Percentiles rank a stretch among this genome's conserved stretches.
Evolutionary conservation across 2,113 vertebrate genomes (phyloP).

Genomic region (Galemys pyrenaicus): DNA sequence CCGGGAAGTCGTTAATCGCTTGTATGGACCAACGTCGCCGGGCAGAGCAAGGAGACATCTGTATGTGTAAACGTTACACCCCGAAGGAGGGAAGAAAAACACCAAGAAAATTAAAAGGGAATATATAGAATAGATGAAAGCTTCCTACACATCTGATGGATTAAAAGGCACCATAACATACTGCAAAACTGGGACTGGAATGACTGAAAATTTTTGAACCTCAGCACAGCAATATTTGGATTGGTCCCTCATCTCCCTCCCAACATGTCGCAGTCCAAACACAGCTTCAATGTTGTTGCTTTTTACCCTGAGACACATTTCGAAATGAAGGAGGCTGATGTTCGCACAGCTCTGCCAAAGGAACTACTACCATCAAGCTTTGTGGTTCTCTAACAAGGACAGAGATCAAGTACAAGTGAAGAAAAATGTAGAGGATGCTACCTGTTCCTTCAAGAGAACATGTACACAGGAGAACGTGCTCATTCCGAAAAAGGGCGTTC

Average conservation of each 20-base stretch:
- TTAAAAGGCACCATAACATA: constrained; percentile 69
- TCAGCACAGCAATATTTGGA: not conserved
- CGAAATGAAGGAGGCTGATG: not conserved
- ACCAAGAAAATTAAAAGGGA: constrained; percentile 87
- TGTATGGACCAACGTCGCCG: constrained; percentile 98
- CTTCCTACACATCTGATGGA: constrained; percentile 80
- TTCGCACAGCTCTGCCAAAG: not conserved
- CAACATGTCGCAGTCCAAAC: not conserved
- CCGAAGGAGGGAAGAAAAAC: constrained; percentile 87
- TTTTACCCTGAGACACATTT: not conserved
- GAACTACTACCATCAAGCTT: not conserved
- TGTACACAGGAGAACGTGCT: not conserved
- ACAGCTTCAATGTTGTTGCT: not conserved
- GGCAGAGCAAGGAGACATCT: constrained; percentile 95
- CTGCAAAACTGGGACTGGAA: not conserved
- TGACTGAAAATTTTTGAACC: not conserved
- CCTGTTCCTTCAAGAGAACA: not conserved
- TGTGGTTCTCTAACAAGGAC: not conserved
- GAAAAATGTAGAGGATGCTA: not conserved
- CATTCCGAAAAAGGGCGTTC: not conserved
- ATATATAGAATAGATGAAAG: constrained; percentile 84
- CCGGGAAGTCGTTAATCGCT: constrained; percentile 98
- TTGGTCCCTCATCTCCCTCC: not conserved
- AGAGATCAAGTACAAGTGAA: not conserved
- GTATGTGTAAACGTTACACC: constrained; percentile 90